A percentile compares a stretch with the other conserved stretches of the same genome.
Evolutionary conservation across 2,113 vertebrate genomes (phyloP).

Genomic region (Chlamydotis undulata): DNA sequence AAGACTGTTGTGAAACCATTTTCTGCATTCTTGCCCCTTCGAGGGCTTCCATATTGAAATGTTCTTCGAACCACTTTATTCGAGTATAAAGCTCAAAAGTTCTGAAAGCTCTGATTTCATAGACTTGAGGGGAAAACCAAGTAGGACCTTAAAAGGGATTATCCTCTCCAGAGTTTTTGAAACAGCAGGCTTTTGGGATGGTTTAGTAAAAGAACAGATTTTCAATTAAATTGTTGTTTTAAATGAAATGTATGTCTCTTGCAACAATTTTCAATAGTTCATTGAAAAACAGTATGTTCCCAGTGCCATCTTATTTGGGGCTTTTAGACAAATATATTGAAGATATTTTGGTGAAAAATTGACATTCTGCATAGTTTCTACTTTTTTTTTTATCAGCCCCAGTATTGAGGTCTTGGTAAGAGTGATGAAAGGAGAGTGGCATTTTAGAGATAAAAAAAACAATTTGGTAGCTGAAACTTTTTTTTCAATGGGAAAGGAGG

Average conservation of each 20-base stretch:
- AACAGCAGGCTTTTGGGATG: not conserved
- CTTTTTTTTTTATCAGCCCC: not conserved
- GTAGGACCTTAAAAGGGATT: not conserved
- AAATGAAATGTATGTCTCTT: not conserved
- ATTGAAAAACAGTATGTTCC: not conserved
- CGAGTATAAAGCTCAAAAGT: slow-evolving; percentile 9
- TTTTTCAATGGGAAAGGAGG: not conserved
- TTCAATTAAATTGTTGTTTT: not conserved
- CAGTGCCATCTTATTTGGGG: not conserved
- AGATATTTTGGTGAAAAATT: not conserved
- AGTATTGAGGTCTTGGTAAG: not conserved
- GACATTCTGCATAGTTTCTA: not conserved
- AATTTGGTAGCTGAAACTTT: not conserved
- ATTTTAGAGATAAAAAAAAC: not conserved
- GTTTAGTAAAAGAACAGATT: not conserved
- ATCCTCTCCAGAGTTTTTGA: not conserved
- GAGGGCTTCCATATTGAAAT: slow-evolving; percentile 56
- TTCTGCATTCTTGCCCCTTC: slow-evolving; percentile 49
- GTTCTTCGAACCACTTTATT: not conserved
- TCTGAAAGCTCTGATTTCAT: slow-evolving; percentile 41
- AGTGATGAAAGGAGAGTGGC: not conserved
- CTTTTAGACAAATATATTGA: not conserved
- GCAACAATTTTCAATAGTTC: not conserved
- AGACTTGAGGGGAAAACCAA: not conserved
- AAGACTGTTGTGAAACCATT: slow-evolving; percentile 58